Evolutionary conservation across 2,113 vertebrate genomes (phyloP).

Genomic region (Hydropotes inermis): DNA sequence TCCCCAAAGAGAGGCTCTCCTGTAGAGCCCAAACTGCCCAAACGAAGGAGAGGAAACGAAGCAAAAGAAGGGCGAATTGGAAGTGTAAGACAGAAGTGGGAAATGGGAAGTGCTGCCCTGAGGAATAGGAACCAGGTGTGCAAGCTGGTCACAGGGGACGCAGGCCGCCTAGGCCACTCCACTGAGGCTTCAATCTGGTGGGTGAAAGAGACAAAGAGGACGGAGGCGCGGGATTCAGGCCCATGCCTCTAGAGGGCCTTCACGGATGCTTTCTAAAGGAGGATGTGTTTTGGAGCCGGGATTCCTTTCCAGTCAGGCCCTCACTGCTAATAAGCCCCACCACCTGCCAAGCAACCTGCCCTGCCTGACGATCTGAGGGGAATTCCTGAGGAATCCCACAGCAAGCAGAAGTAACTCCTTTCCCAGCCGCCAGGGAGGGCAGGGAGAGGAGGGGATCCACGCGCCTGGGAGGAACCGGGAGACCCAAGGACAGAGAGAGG

Average conservation of each 20-base stretch:
- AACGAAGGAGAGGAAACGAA: neutral
- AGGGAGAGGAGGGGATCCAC: neutral
- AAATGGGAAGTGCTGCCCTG: neutral
- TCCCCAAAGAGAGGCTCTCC: neutral
- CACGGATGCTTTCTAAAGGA: conserved; percentile 27
- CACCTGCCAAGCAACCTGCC: conserved; percentile 48
- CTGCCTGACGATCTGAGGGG: conserved; percentile 33
- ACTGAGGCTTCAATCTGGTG: neutral
- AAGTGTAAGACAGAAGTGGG: neutral
- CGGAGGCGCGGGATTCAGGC: conserved; percentile 44
- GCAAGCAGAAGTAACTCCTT: conserved; percentile 50
- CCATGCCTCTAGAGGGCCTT: conserved; percentile 70
- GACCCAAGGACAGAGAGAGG: conserved; percentile 46
- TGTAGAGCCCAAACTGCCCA: conserved; percentile 24
- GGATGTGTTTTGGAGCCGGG: conserved; percentile 5
- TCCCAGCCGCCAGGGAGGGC: neutral
- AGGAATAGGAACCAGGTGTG: conserved; percentile 9
- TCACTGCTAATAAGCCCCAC: conserved; percentile 9
- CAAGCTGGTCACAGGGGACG: neutral
- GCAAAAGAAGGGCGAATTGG: neutral
- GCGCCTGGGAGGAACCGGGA: neutral
- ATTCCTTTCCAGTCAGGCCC: conserved; percentile 28
- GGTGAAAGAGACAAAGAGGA: conserved; percentile 64
- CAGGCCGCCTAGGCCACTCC: neutral
- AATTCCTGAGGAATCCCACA: conserved; percentile 65